Conservation (phyloP, 2,797 vertebrate genomes). For the Botia almorhae region DNA sequence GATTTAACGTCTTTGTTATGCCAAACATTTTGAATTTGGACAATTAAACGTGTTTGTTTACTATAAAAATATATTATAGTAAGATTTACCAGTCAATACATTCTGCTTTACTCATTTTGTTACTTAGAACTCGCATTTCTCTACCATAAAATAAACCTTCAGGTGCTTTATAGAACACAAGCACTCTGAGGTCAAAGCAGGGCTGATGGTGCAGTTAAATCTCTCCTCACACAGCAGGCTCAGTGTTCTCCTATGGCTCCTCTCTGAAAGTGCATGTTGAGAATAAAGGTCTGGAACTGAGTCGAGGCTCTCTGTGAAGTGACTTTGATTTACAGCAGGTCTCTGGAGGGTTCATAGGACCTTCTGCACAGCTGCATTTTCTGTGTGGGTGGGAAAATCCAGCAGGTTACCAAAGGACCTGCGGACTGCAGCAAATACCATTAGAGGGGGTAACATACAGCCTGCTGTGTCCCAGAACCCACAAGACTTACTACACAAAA, state of each 20-base stretch:
- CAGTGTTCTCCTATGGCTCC: conserved; percentile 23
- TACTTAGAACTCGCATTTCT: no score
- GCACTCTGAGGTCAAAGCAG: conserved; percentile 11
- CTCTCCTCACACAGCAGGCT: conserved; percentile 16
- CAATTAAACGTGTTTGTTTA: no score
- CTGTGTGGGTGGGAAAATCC: conserved; percentile 30
- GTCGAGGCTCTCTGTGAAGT: conserved; percentile 45
- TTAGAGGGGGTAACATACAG: background rate
- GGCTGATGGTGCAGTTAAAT: conserved; percentile 32
- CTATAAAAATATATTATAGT: no score
- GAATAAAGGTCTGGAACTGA: conserved; percentile 24
- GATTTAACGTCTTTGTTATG: no score
- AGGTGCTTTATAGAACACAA: background rate
- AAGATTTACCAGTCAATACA: no score
- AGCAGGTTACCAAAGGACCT: conserved; percentile 31
- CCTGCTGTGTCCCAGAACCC: conserved; percentile 18
- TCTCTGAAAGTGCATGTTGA: conserved; percentile 41
- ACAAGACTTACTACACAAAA: background rate
- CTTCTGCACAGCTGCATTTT: conserved; percentile 35
- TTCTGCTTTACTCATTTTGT: no score
- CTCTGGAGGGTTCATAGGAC: conserved; percentile 23
- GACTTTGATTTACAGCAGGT: conserved; percentile 35
- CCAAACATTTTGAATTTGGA: no score
- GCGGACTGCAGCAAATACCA: background rate
- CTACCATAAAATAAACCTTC: no score